A percentile compares a stretch with the other conserved stretches of the same genome.
Conservation (phyloP, 2,113 vertebrate genomes). For the Trichechus manatus region DNA sequence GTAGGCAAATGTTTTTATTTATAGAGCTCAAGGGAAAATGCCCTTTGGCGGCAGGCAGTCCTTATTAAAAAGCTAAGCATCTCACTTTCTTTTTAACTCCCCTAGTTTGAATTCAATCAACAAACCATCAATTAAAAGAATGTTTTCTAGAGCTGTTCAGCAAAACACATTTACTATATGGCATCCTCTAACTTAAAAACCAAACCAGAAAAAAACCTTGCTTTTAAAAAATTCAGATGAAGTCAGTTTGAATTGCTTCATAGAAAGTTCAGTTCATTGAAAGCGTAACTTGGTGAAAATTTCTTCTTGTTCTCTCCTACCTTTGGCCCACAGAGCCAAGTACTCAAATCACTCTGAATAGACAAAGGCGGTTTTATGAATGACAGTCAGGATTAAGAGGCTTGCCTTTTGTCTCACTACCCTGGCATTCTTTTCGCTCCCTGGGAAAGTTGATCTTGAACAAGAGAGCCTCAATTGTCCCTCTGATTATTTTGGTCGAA, state of each 20-base stretch:
- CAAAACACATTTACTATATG: neutral
- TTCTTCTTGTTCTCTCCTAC: constrained; percentile 39
- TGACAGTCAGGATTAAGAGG: constrained; percentile 67
- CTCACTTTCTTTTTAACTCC: neutral
- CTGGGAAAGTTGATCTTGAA: constrained; percentile 78
- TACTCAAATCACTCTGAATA: neutral
- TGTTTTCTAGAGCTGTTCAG: neutral
- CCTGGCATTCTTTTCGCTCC: constrained; percentile 63
- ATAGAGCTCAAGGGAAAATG: neutral
- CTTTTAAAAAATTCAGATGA: neutral
- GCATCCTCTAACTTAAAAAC: neutral
- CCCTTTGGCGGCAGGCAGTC: neutral
- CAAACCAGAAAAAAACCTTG: constrained; percentile 20
- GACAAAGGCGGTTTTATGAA: constrained; percentile 79
- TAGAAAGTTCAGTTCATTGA: constrained; percentile 64
- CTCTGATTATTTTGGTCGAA: neutral
- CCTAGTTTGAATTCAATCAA: neutral
- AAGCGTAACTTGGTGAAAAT: constrained; percentile 66
- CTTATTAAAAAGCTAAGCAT: neutral
- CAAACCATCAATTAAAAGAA: constrained; percentile 4
- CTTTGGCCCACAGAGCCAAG: neutral
- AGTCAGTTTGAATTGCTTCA: constrained; percentile 17
- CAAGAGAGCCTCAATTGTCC: constrained; percentile 41
- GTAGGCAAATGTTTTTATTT: neutral
- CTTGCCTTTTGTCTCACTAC: constrained; percentile 57